phyloP scores from a whole-genome alignment of 2,797 vertebrate species.

The Xiphorhynchus erythropygius region DNA sequence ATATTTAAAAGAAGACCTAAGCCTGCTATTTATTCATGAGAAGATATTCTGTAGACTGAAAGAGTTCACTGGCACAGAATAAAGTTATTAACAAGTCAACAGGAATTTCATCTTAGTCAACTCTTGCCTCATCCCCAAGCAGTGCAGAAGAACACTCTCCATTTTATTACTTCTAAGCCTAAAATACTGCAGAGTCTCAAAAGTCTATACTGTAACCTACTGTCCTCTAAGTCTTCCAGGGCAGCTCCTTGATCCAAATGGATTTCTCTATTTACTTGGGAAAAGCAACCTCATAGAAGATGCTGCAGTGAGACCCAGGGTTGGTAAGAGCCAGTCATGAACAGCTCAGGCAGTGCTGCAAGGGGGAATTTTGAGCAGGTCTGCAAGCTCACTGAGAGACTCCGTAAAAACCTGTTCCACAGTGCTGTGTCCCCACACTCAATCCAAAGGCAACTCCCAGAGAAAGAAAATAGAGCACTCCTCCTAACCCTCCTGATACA shows the following conservation, averaged over 20 bases:
- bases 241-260: neutral
- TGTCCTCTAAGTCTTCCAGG: neutral
- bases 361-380: neutral
- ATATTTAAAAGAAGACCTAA: conserved; percentile 39
- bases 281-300: neutral
- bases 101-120: neutral
- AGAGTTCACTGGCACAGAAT: neutral
- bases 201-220: neutral
- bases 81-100: neutral
- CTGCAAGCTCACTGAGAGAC: neutral
- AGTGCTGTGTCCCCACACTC: neutral
- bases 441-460: neutral
- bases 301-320: accelerated
- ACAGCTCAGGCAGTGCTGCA: accelerated
- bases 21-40: conserved; percentile 32
- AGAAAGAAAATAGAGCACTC: neutral
- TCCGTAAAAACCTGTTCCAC: neutral
- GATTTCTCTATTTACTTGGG: neutral
- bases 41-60: neutral
- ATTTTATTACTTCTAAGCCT: neutral
- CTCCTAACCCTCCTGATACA: neutral
- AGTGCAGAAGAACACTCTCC: neutral
- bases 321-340: neutral
- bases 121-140: neutral
- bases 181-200: neutral